Evolutionary conservation across 53 echinoderm and acorn worm genomes (phyloP).

Genomic region (Actinopyga echinites): DNA sequence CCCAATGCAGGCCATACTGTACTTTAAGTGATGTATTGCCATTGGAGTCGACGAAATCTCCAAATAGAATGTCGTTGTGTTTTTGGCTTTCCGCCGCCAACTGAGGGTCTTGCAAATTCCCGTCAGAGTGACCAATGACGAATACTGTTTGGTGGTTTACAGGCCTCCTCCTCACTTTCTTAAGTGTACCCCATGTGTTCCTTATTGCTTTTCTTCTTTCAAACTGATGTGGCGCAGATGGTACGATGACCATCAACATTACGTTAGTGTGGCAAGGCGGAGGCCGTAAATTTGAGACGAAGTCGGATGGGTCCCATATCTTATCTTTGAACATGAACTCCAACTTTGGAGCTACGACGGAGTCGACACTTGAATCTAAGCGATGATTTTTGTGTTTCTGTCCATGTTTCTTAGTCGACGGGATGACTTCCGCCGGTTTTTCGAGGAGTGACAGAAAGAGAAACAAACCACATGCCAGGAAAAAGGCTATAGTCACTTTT

Average conservation of each 20-base stretch:
- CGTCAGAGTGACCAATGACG: conserved; percentile 53
- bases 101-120: conserved; percentile 6
- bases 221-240: conserved; percentile 75
- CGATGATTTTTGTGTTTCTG: background rate
- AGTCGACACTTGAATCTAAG: background rate
- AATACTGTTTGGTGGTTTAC: conserved; percentile 63
- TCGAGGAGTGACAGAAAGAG: conserved; percentile 57
- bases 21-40: conserved; percentile 88
- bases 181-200: conserved; percentile 79
- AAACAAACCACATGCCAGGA: conserved; percentile 57
- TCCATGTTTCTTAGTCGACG: background rate
- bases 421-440: conserved; percentile 16
- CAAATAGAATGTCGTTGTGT: conserved; percentile 78
- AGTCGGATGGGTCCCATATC: conserved; percentile 28
- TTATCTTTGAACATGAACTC: background rate
- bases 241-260: conserved; percentile 76
- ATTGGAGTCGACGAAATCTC: conserved; percentile 71
- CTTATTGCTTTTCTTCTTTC: conserved; percentile 77
- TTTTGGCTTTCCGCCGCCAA: conserved; percentile 60
- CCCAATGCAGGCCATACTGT: conserved; percentile 86
- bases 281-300: background rate
- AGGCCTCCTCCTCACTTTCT: conserved; percentile 44
- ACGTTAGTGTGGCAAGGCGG: conserved; percentile 56
- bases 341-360: background rate
- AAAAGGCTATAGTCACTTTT: conserved; percentile 58